phyloP scores from a whole-genome alignment of 2,113 vertebrate genomes.

The Cyanoramphus novaezelandiae region DNA sequence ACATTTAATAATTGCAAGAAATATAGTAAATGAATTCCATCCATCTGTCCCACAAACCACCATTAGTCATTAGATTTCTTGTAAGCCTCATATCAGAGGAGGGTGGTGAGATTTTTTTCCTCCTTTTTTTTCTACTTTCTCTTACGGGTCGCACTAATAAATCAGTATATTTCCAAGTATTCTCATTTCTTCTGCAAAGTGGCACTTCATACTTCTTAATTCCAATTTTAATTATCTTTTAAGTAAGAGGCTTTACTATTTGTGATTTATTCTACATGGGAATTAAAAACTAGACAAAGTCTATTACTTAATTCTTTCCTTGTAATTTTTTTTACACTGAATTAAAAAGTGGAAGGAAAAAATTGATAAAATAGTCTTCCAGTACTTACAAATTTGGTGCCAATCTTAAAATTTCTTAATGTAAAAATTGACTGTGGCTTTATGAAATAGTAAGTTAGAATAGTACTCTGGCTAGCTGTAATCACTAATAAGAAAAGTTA shows the following conservation, averaged over 20 bases:
- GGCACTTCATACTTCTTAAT: slow-evolving; percentile 8
- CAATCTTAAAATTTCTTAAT: neutral
- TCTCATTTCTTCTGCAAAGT: neutral
- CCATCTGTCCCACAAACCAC: slow-evolving; percentile 33
- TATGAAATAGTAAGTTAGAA: neutral
- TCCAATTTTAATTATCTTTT: slow-evolving; percentile 21
- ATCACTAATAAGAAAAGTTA: neutral
- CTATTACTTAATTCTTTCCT: neutral
- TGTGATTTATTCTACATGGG: neutral
- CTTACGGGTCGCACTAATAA: neutral
- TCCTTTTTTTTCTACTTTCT: neutral
- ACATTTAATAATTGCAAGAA: slow-evolving; percentile 40
- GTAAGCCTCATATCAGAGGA: neutral
- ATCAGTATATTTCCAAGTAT: neutral
- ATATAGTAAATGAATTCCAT: neutral
- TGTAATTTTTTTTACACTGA: neutral
- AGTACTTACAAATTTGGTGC: neutral
- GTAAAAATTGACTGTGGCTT: neutral
- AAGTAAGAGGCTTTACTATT: neutral
- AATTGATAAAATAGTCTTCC: neutral
- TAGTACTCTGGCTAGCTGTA: neutral
- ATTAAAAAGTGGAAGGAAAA: neutral
- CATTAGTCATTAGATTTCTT: neutral
- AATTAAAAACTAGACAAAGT: neutral
- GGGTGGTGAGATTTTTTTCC: neutral